Conservation (phyloP, 2,888 invertebrate species). For the Sinodicranocentrus sp. region DNA sequence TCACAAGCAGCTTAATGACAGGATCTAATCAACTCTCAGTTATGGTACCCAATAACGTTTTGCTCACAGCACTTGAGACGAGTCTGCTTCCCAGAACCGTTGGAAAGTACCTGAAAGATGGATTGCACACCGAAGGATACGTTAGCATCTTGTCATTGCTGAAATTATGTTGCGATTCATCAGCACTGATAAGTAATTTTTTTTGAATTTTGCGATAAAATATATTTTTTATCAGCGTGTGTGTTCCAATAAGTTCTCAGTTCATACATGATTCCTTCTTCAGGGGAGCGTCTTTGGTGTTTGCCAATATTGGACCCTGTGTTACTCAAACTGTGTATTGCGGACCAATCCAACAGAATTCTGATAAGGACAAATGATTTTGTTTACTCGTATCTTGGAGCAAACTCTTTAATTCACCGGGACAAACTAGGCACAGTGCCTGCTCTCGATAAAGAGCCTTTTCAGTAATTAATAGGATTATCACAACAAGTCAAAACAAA, state of each 20-base stretch:
- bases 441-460: slow-evolving; percentile 42
- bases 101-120: slow-evolving; percentile 40
- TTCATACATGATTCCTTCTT: slow-evolving; percentile 2
- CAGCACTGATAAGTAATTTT: slow-evolving; percentile 64
- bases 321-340: slow-evolving; percentile 55
- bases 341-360: slow-evolving; percentile 58
- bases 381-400: slow-evolving; percentile 62
- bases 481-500: too few species aligned
- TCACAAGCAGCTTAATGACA: slow-evolving; percentile 29
- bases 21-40: neutral
- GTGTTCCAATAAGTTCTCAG: too few species aligned
- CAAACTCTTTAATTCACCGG: neutral
- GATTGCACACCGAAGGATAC: slow-evolving; percentile 46
- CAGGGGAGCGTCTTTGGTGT: slow-evolving; percentile 35
- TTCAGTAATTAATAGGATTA: slow-evolving; percentile 59
- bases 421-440: slow-evolving; percentile 22
- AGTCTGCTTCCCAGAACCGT: slow-evolving; percentile 57
- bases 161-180: slow-evolving; percentile 64
- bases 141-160: slow-evolving; percentile 55
- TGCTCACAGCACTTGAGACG: slow-evolving; percentile 45
- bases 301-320: slow-evolving; percentile 63
- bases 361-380: slow-evolving; percentile 65
- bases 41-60: slow-evolving; percentile 29
- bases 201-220: too few species aligned
- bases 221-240: too few species aligned